Percentiles rank a stretch among this genome's conserved stretches.
Conservation (phyloP, 2,888 invertebrate species). For the Oscheius sp. region DNA sequence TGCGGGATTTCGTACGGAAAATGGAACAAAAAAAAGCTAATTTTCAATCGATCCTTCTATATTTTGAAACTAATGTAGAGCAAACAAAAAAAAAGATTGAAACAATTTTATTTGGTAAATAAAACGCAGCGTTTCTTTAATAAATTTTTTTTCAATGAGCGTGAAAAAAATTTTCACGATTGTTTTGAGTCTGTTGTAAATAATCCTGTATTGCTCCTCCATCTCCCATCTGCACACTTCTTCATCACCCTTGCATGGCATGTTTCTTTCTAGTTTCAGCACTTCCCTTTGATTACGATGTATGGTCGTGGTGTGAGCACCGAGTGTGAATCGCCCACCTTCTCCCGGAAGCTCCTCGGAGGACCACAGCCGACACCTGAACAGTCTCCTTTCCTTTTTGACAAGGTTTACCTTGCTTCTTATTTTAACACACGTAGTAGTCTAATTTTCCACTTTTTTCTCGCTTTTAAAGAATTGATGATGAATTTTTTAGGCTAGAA, state of each 20-base stretch:
- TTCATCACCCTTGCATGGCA: constrained; percentile 39
- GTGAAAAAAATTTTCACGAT: no score
- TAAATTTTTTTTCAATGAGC: no score
- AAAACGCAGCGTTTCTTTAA: no score
- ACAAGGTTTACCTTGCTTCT: constrained; percentile 54
- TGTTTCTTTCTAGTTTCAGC: constrained; percentile 32
- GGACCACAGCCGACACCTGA: constrained; percentile 68
- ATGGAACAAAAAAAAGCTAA: no score
- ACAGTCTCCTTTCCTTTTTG: constrained; percentile 66
- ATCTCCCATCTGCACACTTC: background rate
- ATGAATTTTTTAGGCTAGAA: constrained; percentile 49
- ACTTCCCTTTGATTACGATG: constrained; percentile 46
- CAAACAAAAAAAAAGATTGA: no score
- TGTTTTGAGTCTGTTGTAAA: no score
- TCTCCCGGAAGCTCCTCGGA: constrained; percentile 58
- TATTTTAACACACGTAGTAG: background rate
- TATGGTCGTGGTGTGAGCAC: constrained; percentile 68
- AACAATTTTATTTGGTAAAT: no score
- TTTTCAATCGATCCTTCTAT: no score
- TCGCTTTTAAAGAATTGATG: background rate
- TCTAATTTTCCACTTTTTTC: background rate
- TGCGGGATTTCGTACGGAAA: no score
- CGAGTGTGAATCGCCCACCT: constrained; percentile 63
- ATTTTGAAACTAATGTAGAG: no score
- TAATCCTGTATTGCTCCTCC: no score